Conservation (phyloP, 2,888 invertebrate genomes). For the Pyrrhosoma nymphula region DNA sequence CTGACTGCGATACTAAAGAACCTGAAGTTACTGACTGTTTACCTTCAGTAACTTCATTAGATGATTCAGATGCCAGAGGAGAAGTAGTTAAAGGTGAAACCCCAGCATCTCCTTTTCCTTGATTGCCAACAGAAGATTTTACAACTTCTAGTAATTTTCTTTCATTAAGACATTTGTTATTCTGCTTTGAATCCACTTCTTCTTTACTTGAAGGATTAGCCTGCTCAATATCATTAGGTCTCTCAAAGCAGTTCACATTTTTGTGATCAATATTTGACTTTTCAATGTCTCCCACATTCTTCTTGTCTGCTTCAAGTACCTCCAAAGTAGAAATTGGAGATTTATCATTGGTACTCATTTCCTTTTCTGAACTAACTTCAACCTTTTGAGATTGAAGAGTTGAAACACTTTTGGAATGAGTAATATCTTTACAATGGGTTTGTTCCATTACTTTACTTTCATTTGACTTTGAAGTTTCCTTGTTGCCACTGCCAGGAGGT, state of each 20-base stretch:
- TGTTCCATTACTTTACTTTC: background rate
- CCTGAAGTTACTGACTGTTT: background rate
- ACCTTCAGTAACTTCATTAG: background rate
- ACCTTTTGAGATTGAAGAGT: background rate
- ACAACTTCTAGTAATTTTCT: background rate
- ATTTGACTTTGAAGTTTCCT: background rate
- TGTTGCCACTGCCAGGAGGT: background rate
- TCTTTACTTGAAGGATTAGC: background rate
- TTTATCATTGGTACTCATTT: background rate
- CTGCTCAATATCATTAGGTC: background rate
- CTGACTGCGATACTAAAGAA: background rate
- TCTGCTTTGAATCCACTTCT: background rate
- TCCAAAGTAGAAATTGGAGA: background rate
- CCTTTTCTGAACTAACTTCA: background rate
- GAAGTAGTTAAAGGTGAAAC: background rate
- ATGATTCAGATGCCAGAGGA: background rate
- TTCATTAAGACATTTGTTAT: background rate
- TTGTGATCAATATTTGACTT: background rate
- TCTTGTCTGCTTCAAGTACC: background rate
- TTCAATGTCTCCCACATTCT: background rate
- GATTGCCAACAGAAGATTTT: background rate
- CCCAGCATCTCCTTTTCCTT: background rate
- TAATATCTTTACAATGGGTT: background rate
- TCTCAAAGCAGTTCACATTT: background rate
- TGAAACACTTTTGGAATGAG: background rate